These are phyloP conservation scores for Fragum sueziense DNA, from an alignment of 2,888 invertebrate genomes.

Conservation along the genomic window DNA sequence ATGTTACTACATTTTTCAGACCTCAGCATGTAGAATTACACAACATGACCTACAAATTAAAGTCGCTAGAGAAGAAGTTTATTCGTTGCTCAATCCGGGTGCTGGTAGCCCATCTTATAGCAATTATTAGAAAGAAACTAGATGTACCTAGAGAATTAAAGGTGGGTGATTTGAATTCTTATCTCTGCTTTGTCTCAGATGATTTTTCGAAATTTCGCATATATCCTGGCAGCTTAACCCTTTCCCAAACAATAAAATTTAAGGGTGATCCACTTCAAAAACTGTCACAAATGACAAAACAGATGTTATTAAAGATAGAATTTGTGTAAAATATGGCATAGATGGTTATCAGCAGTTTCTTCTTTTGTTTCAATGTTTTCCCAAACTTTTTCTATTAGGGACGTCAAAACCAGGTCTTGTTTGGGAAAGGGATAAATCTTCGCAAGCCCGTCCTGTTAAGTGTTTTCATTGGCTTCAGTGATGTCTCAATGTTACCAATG, in stretches of 20 bases:
- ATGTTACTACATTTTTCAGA: conserved; percentile 57
- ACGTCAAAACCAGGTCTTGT: too few species aligned
- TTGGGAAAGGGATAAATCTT: not conserved
- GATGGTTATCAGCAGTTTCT: too few species aligned
- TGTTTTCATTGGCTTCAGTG: not conserved
- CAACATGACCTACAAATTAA: conserved; percentile 62
- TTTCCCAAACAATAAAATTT: too few species aligned
- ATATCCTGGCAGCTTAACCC: too few species aligned
- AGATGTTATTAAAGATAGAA: too few species aligned
- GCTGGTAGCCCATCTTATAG: conserved; percentile 76
- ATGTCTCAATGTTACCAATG: not conserved
- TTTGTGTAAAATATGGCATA: too few species aligned
- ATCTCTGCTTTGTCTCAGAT: not conserved
- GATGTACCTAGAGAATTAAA: conserved; percentile 70
- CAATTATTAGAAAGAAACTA: conserved; percentile 74
- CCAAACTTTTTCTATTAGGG: too few species aligned
- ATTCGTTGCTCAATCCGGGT: conserved; percentile 80
- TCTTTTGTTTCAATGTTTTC: too few species aligned
- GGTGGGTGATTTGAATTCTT: conserved; percentile 52
- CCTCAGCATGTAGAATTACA: conserved; percentile 59
- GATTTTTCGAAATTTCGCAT: not conserved
- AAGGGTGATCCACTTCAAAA: too few species aligned
- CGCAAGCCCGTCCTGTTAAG: not conserved
- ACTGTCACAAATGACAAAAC: too few species aligned
- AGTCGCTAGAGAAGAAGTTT: conserved; percentile 78